These are phyloP conservation scores for Xylota segnis DNA, from an alignment of 2,888 invertebrate genomes.

Conservation along the genomic window DNA sequence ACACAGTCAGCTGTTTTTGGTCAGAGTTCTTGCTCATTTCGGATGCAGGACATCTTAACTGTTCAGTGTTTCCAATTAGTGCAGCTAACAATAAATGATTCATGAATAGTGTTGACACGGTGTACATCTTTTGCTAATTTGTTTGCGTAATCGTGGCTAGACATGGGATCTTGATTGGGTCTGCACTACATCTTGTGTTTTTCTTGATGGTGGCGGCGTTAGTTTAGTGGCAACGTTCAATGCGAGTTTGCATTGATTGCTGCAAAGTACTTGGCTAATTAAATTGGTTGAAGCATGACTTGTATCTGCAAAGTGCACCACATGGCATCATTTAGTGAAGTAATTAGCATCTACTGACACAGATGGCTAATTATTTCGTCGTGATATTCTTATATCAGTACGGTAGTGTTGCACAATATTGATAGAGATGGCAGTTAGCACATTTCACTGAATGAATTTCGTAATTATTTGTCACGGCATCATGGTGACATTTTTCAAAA, in stretches of 20 bases:
- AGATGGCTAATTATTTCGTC: neutral
- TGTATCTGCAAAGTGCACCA: neutral
- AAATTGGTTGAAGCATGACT: neutral
- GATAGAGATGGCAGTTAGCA: too few relatives aligned
- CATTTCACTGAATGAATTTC: too few relatives aligned
- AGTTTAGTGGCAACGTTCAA: conserved; percentile 19
- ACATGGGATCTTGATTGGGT: conserved; percentile 20
- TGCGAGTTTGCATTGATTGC: conserved; percentile 23
- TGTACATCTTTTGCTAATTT: conserved; percentile 11
- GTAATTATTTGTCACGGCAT: too few relatives aligned
- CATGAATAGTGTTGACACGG: neutral
- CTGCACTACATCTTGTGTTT: neutral
- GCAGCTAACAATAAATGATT: too few relatives aligned
- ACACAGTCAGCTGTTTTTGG: neutral
- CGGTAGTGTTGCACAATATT: too few relatives aligned
- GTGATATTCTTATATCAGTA: neutral
- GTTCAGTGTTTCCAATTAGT: neutral
- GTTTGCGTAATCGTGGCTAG: conserved; percentile 29
- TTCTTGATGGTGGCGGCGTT: neutral
- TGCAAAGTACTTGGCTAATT: conserved; percentile 4
- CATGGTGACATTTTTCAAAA: too few relatives aligned
- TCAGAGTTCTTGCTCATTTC: neutral
- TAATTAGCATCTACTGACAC: neutral
- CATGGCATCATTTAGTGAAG: neutral
- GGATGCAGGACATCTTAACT: too few relatives aligned